Base-by-base conservation (phyloP, 2,797 vertebrate species). In the Macroramphosus scolopax region DNA sequence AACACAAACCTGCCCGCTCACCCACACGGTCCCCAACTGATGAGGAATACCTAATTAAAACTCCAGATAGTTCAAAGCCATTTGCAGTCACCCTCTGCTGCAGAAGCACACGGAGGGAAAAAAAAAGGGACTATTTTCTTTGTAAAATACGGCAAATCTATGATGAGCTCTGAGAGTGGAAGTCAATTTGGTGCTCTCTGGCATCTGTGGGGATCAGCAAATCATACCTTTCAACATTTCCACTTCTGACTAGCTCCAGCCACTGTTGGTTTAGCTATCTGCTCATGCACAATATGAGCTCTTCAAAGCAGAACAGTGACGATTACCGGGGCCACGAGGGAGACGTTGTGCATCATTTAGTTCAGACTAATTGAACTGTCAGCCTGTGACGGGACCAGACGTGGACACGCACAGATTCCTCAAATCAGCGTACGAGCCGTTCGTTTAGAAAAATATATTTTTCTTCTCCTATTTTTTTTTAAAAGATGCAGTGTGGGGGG, bases 281-380 rank as follows among this genome's bases (percentile, higher is more conserved):
- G 56, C 68, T 82, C 63, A 47, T 62, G 73, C 78, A 80, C 75
- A 85, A 82, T 80, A 63, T 50, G 63, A 75, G 63, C 62, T 68
- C 77, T 69, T 81, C 80, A 80, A 83, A 83, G 81, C 75, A 72
- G 65, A 85, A 80, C 78, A 75, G 60, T 77, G 77, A 63, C 48
- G 76, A 82, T 82, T 82, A 78, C 66, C 22, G 51, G 57, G 60
- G 68, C 75, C 80, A 68, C 2, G 63, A 77, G 83, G 77, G 77
- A 84, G 70, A 77, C 48, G 51, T 20, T 77, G 67, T 60, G 83
- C 80, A 70, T 84, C 80, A 79, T 81, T 82, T 78, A 70, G 58
- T 65, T 75, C 67, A 64, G 42, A 76, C 82, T 84, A 83, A 87
- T 84, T 84, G 75, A 88, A 84, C 77, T 84, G 81, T 88, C 82